These are phyloP conservation scores for Polymixis lichenea DNA, from an alignment of 2,888 invertebrate genomes.

Conservation along the genomic window DNA sequence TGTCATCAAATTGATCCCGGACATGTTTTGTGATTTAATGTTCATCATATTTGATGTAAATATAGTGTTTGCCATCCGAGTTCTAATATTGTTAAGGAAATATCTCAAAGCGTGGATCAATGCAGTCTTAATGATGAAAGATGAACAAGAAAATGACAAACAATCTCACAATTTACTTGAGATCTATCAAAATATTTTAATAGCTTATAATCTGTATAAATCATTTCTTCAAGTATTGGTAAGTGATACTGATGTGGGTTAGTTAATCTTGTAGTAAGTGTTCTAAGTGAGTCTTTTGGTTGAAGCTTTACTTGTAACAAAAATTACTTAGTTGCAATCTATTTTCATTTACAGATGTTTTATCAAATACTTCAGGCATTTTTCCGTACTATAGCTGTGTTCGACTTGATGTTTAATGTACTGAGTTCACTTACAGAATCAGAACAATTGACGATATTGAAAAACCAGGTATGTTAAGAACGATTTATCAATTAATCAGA, in stretches of 20 bases:
- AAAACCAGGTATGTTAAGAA: background rate
- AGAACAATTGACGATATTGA: background rate
- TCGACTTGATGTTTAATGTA: slow-evolving; percentile 4
- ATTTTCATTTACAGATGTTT: slow-evolving; percentile 9
- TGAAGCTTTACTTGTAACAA: background rate
- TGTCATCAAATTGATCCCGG: background rate
- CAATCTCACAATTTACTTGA: slow-evolving; percentile 23
- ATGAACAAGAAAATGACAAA: background rate
- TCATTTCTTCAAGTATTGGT: slow-evolving; percentile 51
- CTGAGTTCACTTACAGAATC: background rate
- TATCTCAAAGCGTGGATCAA: slow-evolving; percentile 28
- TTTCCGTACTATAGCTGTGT: background rate
- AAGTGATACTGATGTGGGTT: slow-evolving; percentile 10
- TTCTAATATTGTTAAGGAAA: slow-evolving; percentile 34
- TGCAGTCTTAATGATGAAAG: background rate
- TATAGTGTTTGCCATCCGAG: slow-evolving; percentile 26
- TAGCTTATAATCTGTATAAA: slow-evolving; percentile 42
- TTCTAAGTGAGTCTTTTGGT: background rate
- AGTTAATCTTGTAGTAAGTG: too few species aligned
- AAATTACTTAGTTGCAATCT: background rate
- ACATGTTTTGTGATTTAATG: slow-evolving; percentile 8
- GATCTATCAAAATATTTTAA: slow-evolving; percentile 33
- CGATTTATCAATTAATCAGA: background rate
- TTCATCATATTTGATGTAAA: slow-evolving; percentile 31
- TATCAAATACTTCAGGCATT: slow-evolving; percentile 12